Evolutionary conservation across 2,888 invertebrate species (phyloP).

Genomic region (Margaritifera margaritifera): DNA sequence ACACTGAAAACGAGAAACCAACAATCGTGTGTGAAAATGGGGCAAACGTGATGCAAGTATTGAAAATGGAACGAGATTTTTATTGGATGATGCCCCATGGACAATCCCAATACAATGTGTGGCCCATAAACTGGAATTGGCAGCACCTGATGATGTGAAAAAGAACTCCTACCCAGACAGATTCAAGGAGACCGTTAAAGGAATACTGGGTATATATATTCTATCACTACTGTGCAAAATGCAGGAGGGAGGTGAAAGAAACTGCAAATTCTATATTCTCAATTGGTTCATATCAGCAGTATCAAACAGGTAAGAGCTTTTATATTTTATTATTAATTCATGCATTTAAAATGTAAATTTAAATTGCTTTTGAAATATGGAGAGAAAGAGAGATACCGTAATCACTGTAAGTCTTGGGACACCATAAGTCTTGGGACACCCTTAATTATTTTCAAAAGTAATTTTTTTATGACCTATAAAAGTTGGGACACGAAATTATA

Average conservation of each 20-base stretch:
- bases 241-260: conserved; percentile 5
- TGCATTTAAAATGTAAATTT: too few species aligned
- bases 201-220: conserved; percentile 1
- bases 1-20: not conserved
- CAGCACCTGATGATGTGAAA: conserved; percentile 9
- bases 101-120: conserved; percentile 7
- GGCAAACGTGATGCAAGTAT: conserved; percentile 1
- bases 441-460: too few species aligned
- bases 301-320: too few species aligned
- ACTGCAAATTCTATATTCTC: not conserved
- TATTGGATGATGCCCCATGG: not conserved
- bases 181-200: not conserved
- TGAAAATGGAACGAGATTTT: not conserved
- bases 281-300: too few species aligned
- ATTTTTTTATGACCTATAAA: too few species aligned
- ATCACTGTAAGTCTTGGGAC: too few species aligned
- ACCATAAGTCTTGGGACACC: too few species aligned
- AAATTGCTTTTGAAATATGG: too few species aligned
- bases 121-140: not conserved
- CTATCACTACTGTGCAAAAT: not conserved
- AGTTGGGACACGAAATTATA: too few species aligned
- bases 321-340: too few species aligned
- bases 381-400: too few species aligned
- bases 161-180: not conserved
- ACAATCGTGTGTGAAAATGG: conserved; percentile 7